Evolutionary conservation across 2,888 invertebrate genomes (phyloP), one percentile per base, ranked within the genome.

Genomic region (Drosophila mettleri): DNA sequence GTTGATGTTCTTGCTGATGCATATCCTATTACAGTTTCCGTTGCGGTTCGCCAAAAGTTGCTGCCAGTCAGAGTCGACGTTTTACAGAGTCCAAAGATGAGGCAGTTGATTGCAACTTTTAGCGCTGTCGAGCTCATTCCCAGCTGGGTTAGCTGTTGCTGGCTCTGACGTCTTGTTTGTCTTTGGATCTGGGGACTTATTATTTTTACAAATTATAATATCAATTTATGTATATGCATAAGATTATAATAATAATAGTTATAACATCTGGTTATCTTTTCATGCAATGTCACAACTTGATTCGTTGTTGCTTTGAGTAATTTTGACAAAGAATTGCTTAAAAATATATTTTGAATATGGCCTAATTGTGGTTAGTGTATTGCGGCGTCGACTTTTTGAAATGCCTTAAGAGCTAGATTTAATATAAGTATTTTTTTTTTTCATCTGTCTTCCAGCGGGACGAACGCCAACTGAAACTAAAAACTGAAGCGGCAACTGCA

Each of bases 11-110:
- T 38, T 52, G 46, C 51, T 46, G 51, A 58, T 58, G 64, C 77
- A 73, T 66, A 74, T 80, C 82, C 79, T 65, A 81, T 78, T 81
- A 79, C 85, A 65, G 71, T 71, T 83, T 83, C 75, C 77, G 69
- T 60, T 81, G 78, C 61, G 61, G 72, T 71, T 58, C 43, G 12
- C 43, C 41, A 18, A 51, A 22, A 41, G 55, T 46, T 22, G 66
- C 31, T 49, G 68, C 12, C 48, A 33, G 8, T 57, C 36, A 29
- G 16, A 16, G 20, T n/a, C 14, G 53, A 38, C 36, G 67, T 34
- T 39, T 22, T n/a, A 41, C 43, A 41, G 55, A 31, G 18, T 24
- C 31, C 24, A 31, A 46, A 55, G 57, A 55, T 43, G 46, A 16
- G 36, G 55, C 64, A 62, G 38, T 27, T 66, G 49, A 27, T 29